These are phyloP conservation scores for Deilephila porcellus DNA, from an alignment of 2,888 invertebrate species.

Conservation along the genomic window DNA sequence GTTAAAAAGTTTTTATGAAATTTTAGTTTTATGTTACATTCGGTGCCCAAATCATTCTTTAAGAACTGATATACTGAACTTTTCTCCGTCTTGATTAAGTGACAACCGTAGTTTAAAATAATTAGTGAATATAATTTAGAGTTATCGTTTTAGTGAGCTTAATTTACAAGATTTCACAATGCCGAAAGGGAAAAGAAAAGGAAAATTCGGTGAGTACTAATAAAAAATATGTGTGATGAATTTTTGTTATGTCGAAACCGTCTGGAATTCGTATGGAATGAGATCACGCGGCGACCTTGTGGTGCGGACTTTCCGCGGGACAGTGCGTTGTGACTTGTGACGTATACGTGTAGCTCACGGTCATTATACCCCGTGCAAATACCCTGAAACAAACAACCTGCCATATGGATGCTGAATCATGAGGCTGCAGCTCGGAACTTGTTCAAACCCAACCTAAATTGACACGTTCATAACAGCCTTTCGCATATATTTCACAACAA, in stretches of 20 bases:
- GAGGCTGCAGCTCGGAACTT: conserved; percentile 22
- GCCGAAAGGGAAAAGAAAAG: conserved; percentile 92
- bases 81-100: conserved; percentile 92
- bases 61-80: conserved; percentile 89
- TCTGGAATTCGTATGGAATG: conserved; percentile 67
- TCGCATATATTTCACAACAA: conserved; percentile 16
- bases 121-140: conserved; percentile 82
- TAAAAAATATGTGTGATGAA: conserved; percentile 7
- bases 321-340: conserved; percentile 60
- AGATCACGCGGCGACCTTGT: conserved; percentile 83
- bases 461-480: conserved; percentile 30
- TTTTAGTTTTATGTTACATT: conserved; percentile 89
- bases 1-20: conserved; percentile 90
- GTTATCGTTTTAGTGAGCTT: conserved; percentile 72
- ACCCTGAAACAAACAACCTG: conserved; percentile 39
- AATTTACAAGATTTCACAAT: conserved; percentile 79
- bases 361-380: conserved; percentile 50
- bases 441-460: conserved; percentile 30
- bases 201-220: conserved; percentile 87
- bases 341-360: conserved; percentile 65
- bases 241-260: conserved; percentile 38
- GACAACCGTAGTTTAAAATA: conserved; percentile 73
- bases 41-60: conserved; percentile 88
- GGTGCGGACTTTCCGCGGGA: conserved; percentile 67
- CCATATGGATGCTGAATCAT: conserved; percentile 55